phyloP scores from a whole-genome alignment of 2,797 vertebrate species.

The Synaphobranchus kaupii region DNA sequence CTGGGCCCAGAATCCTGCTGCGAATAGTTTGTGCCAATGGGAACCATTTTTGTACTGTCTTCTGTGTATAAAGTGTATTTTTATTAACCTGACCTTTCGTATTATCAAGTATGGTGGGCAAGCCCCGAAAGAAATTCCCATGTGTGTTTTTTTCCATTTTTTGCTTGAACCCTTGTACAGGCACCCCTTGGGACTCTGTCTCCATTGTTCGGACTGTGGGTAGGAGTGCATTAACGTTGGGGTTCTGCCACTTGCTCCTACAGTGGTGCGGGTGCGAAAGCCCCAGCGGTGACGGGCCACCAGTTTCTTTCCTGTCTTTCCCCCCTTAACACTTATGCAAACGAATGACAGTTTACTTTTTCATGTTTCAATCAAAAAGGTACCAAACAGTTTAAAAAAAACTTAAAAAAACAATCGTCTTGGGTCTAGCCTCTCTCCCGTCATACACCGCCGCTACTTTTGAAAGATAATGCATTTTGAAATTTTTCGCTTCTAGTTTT shows the following conservation, averaged over 20 bases:
- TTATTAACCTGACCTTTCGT: constrained; percentile 64
- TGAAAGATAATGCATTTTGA: background rate
- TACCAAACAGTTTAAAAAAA: background rate
- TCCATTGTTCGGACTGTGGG: background rate
- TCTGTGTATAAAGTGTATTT: constrained; percentile 68
- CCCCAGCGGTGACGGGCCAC: constrained; percentile 18
- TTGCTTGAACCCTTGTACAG: constrained; percentile 38
- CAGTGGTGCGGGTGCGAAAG: constrained; percentile 44
- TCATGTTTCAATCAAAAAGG: constrained; percentile 26
- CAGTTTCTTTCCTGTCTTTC: constrained; percentile 19
- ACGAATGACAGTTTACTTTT: constrained; percentile 2
- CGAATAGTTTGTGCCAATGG: constrained; percentile 64
- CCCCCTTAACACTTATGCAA: constrained; percentile 30
- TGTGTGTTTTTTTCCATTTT: constrained; percentile 35
- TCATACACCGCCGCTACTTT: background rate
- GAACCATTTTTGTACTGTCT: constrained; percentile 59
- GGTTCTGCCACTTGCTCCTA: constrained; percentile 40
- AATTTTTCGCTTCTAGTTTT: background rate
- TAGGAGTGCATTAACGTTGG: constrained; percentile 5
- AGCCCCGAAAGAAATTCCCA: constrained; percentile 20
- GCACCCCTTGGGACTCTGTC: background rate
- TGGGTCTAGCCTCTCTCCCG: background rate
- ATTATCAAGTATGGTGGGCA: constrained; percentile 41
- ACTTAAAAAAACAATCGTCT: background rate
- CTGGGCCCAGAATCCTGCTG: constrained; percentile 54